Conservation (phyloP, 2,888 invertebrate genomes). For the Keiferia lycopersicella region DNA sequence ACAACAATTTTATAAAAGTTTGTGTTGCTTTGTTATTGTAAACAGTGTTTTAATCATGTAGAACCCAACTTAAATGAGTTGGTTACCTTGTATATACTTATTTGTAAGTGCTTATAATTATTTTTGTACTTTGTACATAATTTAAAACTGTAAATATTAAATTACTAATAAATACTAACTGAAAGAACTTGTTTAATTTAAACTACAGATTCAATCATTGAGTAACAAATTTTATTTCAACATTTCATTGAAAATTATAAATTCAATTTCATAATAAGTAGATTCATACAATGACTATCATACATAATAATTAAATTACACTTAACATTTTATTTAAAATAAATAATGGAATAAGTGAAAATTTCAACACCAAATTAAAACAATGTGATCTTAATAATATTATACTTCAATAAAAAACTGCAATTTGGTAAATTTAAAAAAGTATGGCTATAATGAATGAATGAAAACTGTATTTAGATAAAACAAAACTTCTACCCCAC, state of each 20-base stretch:
- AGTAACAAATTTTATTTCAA: slow-evolving; percentile 62
- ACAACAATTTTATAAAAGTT: slow-evolving; percentile 1
- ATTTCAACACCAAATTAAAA: slow-evolving; percentile 23
- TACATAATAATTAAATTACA: slow-evolving; percentile 10
- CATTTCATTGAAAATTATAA: slow-evolving; percentile 54
- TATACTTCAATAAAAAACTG: not conserved
- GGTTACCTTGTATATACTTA: slow-evolving; percentile 1
- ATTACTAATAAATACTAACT: slow-evolving; percentile 22
- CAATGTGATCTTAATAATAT: slow-evolving; percentile 8
- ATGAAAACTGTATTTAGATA: not conserved
- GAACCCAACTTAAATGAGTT: slow-evolving; percentile 9
- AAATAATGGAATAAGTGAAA: slow-evolving; percentile 22
- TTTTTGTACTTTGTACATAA: slow-evolving; percentile 36
- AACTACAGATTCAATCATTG: slow-evolving; percentile 34
- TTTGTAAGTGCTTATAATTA: slow-evolving; percentile 4
- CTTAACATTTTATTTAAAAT: slow-evolving; percentile 25
- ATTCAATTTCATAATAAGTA: slow-evolving; percentile 53
- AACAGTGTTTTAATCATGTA: slow-evolving; percentile 11
- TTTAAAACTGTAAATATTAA: slow-evolving; percentile 34
- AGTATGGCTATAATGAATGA: no score
- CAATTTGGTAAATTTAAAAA: not conserved
- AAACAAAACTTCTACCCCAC: not conserved
- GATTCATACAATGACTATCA: slow-evolving; percentile 46
- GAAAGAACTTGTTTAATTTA: not conserved
- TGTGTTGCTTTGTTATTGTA: not conserved